Base-by-base conservation (phyloP, 2,113 vertebrate species). In the Vicugna pacos region DNA sequence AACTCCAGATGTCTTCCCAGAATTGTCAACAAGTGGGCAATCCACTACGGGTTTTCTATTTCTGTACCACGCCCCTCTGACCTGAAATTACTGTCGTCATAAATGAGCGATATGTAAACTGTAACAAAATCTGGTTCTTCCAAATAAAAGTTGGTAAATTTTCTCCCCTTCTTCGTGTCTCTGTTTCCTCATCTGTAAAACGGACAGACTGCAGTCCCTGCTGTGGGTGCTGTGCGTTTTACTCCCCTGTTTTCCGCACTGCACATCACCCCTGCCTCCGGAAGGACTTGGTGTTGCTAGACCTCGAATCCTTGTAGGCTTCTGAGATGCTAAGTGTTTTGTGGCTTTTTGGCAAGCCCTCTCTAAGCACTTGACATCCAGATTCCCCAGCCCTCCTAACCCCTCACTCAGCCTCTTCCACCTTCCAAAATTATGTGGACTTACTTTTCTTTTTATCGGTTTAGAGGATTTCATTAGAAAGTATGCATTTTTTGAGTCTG, bases 211-310 rank as follows among this genome's bases (percentile, higher is more conserved):
- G 22, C 32, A 32, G 8, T 28, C 28, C 52, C 20, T 56, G 28
- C 28, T 0, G 0, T 24, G 42, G 65, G n/a, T 15, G 1, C 7
- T 9, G 6, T 8, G 17, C 64, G 6, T 77, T 15, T 17, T 32
- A 11, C 9, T 56, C n/a, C 28, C 28, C 58, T 38, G 14, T 65
- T 73, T 38, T 54, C 15, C 11, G 15, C 24, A 73, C 26, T 26
- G 22, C 16, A 22, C 24, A 17, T 20, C 75, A 60, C 75, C 16
- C 38, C 12, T 30, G 2, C 48, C 65, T 81, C 54, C 20, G 17
- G 8, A 46, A 58, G 32, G 28, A 64, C 22, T n/a, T 46, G 14
- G 15, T 17, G 28, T 42, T 46, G 28, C 56, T 89, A 42, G 46
- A 32, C 35, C 6, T 28, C 20, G n/a, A 56, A 50, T 58, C 13